Evolutionary conservation across 1,140 invertebrate species (phyloP).

Genomic region (Protaetia brevitarsis): DNA sequence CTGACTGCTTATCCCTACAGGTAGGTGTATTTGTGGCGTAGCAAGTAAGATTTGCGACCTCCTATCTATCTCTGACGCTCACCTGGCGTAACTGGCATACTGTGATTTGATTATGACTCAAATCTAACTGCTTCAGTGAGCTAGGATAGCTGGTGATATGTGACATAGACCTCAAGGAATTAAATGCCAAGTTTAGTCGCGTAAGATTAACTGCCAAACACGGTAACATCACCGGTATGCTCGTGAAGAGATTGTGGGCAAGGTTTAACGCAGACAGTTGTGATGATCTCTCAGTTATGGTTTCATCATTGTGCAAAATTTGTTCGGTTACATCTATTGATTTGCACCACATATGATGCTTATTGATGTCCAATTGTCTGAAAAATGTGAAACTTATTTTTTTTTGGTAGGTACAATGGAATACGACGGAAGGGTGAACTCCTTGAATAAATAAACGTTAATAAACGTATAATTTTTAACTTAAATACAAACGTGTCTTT

Average conservation of each 20-base stretch:
- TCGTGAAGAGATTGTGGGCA: slow-evolving; percentile 86
- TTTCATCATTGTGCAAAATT: slow-evolving; percentile 53
- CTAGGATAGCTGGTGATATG: slow-evolving; percentile 87
- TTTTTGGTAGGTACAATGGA: no score
- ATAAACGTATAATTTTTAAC: no score
- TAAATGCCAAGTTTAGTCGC: slow-evolving; percentile 87
- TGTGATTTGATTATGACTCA: slow-evolving; percentile 89
- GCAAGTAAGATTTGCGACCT: slow-evolving; percentile 61
- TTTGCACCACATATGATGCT: slow-evolving; percentile 71
- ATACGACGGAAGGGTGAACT: no score
- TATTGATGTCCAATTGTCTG: slow-evolving; percentile 55
- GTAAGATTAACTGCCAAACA: slow-evolving; percentile 85
- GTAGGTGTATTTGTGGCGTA: slow-evolving; percentile 48
- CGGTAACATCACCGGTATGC: slow-evolving; percentile 80
- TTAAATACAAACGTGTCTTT: no score
- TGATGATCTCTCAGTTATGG: slow-evolving; percentile 52
- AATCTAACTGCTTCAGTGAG: slow-evolving; percentile 84
- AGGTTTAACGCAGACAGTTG: slow-evolving; percentile 76
- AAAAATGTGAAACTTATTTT: slow-evolving; percentile 6
- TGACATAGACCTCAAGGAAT: slow-evolving; percentile 80
- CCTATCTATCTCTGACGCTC: slow-evolving; percentile 60
- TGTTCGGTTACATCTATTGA: slow-evolving; percentile 69
- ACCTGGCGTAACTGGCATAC: slow-evolving; percentile 80
- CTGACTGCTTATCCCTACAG: slow-evolving; percentile 46
- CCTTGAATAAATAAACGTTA: no score